phyloP scores from a whole-genome alignment of 2,797 vertebrate genomes.

The Acipenser ruthenus region DNA sequence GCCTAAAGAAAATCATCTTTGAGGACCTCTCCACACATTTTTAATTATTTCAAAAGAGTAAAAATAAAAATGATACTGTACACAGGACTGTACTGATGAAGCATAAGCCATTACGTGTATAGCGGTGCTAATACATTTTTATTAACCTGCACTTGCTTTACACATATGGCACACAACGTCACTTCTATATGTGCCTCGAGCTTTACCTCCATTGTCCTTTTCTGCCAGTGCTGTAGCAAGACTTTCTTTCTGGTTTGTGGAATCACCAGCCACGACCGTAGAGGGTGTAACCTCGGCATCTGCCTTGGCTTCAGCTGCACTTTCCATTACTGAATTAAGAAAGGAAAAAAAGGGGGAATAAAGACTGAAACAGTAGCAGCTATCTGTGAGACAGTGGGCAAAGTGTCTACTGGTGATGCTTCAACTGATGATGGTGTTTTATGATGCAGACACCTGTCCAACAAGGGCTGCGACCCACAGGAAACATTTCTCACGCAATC shows the following conservation, averaged over 20 bases:
- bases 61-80: too few species aligned
- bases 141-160: too few species aligned
- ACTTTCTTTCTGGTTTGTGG: constrained; percentile 26
- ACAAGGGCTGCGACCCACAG: neutral
- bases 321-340: constrained; percentile 40
- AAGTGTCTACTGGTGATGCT: neutral
- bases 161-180: too few species aligned
- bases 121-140: too few species aligned
- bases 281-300: constrained; percentile 20
- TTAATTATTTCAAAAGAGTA: too few species aligned
- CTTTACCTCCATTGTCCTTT: constrained; percentile 60
- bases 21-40: too few species aligned
- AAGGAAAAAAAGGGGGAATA: neutral
- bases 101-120: too few species aligned
- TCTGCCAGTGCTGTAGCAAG: constrained; percentile 24
- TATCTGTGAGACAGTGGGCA: neutral
- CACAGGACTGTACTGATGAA: too few species aligned
- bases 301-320: constrained; percentile 41
- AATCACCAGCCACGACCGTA: constrained; percentile 29
- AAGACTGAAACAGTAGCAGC: too few species aligned
- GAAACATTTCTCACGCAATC: too few species aligned
- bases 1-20: too few species aligned
- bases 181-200: neutral
- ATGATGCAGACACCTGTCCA: constrained; percentile 1
- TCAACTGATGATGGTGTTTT: neutral